phyloP scores from a whole-genome alignment of 2,113 vertebrate species.

The Rhinogobius similis region DNA sequence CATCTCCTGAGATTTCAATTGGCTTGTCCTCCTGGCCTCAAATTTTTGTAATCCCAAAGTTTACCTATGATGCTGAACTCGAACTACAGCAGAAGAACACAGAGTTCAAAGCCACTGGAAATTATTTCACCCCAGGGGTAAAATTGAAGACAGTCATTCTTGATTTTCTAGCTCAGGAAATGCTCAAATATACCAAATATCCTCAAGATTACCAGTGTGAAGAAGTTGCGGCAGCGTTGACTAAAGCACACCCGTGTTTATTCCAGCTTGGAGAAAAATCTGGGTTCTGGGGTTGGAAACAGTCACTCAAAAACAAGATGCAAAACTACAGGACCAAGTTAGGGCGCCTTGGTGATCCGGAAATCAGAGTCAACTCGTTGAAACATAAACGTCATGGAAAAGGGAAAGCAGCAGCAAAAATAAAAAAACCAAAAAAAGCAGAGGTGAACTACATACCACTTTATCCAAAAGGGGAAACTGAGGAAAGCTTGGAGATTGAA shows the following conservation, averaged over 20 bases:
- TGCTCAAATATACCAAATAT: conserved; percentile 38
- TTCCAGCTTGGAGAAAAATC: conserved; percentile 8
- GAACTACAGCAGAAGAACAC: conserved; percentile 21
- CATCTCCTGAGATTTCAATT: conserved; percentile 10
- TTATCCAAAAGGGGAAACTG: too few species aligned
- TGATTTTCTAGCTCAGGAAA: conserved; percentile 33
- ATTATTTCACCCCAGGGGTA: conserved; percentile 23
- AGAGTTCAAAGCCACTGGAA: conserved; percentile 28
- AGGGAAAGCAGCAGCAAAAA: neutral
- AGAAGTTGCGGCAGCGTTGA: conserved; percentile 33
- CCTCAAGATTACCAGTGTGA: conserved; percentile 26
- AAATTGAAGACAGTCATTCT: conserved; percentile 37
- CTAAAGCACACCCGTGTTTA: conserved; percentile 35
- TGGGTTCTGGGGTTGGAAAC: conserved; percentile 36
- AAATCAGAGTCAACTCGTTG: conserved; percentile 34
- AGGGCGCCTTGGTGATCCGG: conserved; percentile 3
- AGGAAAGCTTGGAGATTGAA: too few species aligned
- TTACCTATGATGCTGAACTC: too few species aligned
- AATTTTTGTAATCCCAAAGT: conserved; percentile 9
- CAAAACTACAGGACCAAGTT: conserved; percentile 14
- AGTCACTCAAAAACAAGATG: conserved; percentile 34
- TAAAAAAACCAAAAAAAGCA: too few species aligned
- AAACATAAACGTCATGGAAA: conserved; percentile 33
- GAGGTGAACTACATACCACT: too few species aligned
- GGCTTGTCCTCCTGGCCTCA: neutral